Conservation (phyloP, 2,888 invertebrate species). For the Lucinisca nassula region DNA sequence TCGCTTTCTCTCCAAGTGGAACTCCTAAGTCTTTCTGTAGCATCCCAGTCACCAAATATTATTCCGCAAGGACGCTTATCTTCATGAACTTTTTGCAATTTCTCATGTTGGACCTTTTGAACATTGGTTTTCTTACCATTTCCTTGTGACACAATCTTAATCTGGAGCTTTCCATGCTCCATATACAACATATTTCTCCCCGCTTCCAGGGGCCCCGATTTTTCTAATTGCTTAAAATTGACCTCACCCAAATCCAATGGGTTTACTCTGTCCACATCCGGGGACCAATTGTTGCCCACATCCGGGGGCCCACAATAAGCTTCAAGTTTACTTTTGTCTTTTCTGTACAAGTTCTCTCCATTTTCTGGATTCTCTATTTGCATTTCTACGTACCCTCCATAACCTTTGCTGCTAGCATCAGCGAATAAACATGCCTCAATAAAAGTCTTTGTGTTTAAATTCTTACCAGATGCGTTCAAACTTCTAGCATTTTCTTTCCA, state of each 20-base stretch:
- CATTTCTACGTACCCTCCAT: constrained; percentile 19
- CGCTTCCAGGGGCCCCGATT: constrained; percentile 16
- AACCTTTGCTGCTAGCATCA: constrained; percentile 31
- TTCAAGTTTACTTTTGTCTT: background rate
- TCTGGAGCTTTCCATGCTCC: background rate
- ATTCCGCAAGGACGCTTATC: background rate
- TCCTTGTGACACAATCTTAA: background rate
- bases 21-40: background rate
- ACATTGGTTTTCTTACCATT: background rate
- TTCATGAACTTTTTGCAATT: background rate
- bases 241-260: too few species aligned
- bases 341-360: background rate
- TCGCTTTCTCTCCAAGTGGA: background rate
- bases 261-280: too few species aligned
- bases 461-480: background rate
- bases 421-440: background rate
- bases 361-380: background rate
- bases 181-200: constrained; percentile 1
- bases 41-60: background rate
- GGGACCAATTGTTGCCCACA: too few species aligned
- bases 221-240: too few species aligned
- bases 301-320: background rate
- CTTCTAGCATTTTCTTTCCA: constrained; percentile 15
- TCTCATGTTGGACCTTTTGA: background rate
- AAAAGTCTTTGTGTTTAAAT: background rate